Evolutionary conservation across 1,140 invertebrate species (phyloP), one percentile per base, ranked within the genome.

Genomic region (Ostrea edulis): DNA sequence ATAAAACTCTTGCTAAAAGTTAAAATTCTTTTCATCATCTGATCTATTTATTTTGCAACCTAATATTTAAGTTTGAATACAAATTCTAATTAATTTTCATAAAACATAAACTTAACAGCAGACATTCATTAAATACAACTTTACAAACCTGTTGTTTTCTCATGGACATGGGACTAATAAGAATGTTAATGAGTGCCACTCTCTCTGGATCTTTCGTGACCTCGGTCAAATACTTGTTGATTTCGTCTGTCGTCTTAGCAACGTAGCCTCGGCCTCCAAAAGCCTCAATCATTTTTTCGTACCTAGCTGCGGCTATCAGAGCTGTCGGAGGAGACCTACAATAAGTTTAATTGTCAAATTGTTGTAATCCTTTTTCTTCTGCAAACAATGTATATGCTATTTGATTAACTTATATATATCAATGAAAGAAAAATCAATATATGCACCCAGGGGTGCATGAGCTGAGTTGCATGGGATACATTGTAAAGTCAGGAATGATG

Each of bases 281-380:
- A 94, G 99, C 96, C 94, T 96, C 96, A 95, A 98, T 97, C 96
- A 99, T 97, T 92, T 97, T 97, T 93, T 99, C 98, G 94, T 99
- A 99, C 85, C 96, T 97, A 0, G 97, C 96, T 93, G 97, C 96
- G 51, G 96, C 96, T 77, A 96, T 96, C 29, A 99, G 95, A 8
- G 96, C 96, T 58, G 97, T 97, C 0, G 98, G 97, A 83, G 98
- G 98, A 86, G 97, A 96, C 71, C 98, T 98, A 93, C 17, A 53
- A 51, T 29, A 29, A 17, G 17, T 4, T 22, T 20, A 0, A 5
- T 35, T 51, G 12, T 81, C 85, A 95, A 96, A 92, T 25, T 51
- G 51, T 22, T n/a, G n/a, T n/a, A 44, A 35, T 35, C 22, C 5
- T 58, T 65, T 29, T 65, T 20, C n/a, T 62, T 62, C 55, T 17